Conservation (phyloP, 2,797 vertebrate species). For the Hydrophis major region DNA sequence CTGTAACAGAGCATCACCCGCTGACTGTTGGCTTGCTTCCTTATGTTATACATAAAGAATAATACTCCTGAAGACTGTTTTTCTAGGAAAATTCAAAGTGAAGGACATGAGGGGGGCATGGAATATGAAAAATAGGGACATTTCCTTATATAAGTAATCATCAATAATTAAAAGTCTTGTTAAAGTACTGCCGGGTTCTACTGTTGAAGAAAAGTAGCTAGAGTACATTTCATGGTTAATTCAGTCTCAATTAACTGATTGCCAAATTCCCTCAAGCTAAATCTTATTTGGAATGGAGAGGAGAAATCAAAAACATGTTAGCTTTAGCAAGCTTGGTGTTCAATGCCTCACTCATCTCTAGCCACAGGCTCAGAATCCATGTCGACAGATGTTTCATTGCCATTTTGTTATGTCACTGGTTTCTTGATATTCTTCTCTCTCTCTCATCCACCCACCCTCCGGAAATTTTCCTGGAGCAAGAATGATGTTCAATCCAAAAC, state of each 20-base stretch:
- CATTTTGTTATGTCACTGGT: slow-evolving; percentile 80
- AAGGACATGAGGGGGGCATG: slow-evolving; percentile 57
- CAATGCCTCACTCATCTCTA: slow-evolving; percentile 93
- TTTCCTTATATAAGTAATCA: slow-evolving; percentile 70
- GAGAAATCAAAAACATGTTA: slow-evolving; percentile 92
- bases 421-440: slow-evolving; percentile 58
- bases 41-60: background rate
- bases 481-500: background rate
- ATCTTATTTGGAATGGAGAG: slow-evolving; percentile 81
- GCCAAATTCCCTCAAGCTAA: slow-evolving; percentile 96
- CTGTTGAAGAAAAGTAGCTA: slow-evolving; percentile 84
- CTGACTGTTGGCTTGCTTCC: background rate
- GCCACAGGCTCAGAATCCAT: slow-evolving; percentile 88
- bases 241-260: slow-evolving; percentile 99
- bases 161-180: slow-evolving; percentile 81
- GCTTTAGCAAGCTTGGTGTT: slow-evolving; percentile 91
- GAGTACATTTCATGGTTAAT: slow-evolving; percentile 98
- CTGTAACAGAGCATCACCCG: background rate
- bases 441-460: background rate
- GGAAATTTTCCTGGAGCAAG: slow-evolving; percentile 47
- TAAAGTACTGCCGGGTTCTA: slow-evolving; percentile 73
- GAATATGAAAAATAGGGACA: slow-evolving; percentile 69
- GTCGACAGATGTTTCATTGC: slow-evolving; percentile 94
- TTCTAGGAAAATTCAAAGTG: slow-evolving; percentile 9
- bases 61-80: slow-evolving; percentile 3